A percentile compares a stretch with the other conserved stretches of the same genome.
Evolutionary conservation across 2,113 vertebrate species (phyloP).

Genomic region (Hystrix cristata): DNA sequence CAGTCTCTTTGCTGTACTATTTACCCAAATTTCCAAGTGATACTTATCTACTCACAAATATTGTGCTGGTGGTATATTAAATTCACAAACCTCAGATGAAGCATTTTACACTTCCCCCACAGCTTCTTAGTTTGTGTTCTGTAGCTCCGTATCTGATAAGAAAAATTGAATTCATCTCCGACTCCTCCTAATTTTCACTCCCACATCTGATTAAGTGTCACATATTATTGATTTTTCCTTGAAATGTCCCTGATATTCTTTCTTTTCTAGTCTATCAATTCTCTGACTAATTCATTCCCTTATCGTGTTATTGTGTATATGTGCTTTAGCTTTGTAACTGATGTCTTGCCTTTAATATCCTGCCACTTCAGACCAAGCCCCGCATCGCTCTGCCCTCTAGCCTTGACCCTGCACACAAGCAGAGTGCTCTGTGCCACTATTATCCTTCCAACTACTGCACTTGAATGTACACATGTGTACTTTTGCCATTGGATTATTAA

Average conservation of each 20-base stretch:
- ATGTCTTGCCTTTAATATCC: conserved; percentile 70
- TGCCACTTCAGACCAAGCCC: conserved; percentile 55
- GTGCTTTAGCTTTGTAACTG: conserved; percentile 39
- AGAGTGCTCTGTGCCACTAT: not conserved
- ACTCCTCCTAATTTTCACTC: not conserved
- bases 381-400: conserved; percentile 51
- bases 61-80: not conserved
- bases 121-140: conserved; percentile 39
- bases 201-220: conserved; percentile 16
- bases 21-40: not conserved
- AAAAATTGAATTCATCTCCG: conserved; percentile 46
- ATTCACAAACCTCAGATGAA: not conserved
- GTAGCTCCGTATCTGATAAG: conserved; percentile 54
- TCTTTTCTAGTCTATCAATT: not conserved
- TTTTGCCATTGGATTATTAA: conserved; percentile 50
- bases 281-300: conserved; percentile 4
- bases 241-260: conserved; percentile 42
- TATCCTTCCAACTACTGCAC: not conserved
- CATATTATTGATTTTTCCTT: conserved; percentile 35
- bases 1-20: not conserved
- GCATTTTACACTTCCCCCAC: not conserved
- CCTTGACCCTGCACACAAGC: not conserved
- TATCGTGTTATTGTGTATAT: conserved; percentile 45
- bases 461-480: not conserved
- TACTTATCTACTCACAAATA: not conserved